Conservation (phyloP, 2,113 vertebrate species). For the Numida meleagris region DNA sequence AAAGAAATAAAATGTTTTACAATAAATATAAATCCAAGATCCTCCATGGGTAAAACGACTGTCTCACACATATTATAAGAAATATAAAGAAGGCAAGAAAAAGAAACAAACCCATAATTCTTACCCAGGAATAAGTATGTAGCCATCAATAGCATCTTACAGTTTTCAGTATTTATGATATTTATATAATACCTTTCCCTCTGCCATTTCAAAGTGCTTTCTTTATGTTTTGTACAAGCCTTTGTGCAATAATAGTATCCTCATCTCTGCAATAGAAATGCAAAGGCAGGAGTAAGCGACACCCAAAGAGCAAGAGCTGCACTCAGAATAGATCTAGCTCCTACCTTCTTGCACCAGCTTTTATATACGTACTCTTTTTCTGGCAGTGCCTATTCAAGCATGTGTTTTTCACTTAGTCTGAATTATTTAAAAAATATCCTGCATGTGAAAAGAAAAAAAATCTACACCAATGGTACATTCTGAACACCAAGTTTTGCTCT, state of each 20-base stretch:
- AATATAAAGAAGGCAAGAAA: neutral
- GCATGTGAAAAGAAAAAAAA: neutral
- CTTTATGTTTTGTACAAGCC: neutral
- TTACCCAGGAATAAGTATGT: neutral
- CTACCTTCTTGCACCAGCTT: neutral
- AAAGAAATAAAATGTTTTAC: neutral
- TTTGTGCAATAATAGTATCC: neutral
- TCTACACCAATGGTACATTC: neutral
- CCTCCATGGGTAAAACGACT: neutral
- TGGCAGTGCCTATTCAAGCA: neutral
- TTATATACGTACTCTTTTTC: neutral
- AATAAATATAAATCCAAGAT: constrained; percentile 6
- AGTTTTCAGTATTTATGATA: neutral
- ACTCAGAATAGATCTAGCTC: neutral
- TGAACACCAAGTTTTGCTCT: neutral
- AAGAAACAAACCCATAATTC: constrained; percentile 1
- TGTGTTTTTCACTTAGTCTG: neutral
- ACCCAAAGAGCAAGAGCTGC: neutral
- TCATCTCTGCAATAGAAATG: neutral
- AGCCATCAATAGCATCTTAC: neutral
- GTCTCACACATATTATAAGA: neutral
- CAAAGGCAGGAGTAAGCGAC: neutral
- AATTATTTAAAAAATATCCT: neutral
- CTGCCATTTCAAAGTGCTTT: neutral
- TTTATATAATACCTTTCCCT: neutral